Evolutionary conservation across 2,888 invertebrate species (phyloP).

Genomic region (Stenoptilia bipunctidactyla): DNA sequence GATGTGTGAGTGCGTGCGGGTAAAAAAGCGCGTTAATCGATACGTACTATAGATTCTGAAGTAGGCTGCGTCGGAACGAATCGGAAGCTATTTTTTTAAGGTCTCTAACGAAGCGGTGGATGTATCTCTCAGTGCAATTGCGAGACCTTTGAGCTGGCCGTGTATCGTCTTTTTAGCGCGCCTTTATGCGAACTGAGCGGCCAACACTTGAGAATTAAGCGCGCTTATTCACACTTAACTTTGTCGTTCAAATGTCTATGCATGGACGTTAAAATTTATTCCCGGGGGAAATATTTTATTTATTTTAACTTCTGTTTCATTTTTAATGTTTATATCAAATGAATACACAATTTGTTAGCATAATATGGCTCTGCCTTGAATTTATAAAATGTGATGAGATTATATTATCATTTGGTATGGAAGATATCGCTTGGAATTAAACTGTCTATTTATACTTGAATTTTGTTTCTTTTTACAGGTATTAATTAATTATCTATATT

Average conservation of each 20-base stretch:
- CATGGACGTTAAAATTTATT: no score
- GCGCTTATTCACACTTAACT: conserved; percentile 52
- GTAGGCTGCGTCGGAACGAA: conserved; percentile 54
- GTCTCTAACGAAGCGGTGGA: conserved; percentile 54
- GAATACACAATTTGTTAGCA: no score
- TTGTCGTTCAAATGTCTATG: background rate
- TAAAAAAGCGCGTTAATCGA: conserved; percentile 48
- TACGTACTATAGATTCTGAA: conserved; percentile 69
- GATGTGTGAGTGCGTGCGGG: conserved; percentile 66
- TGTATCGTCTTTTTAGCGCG: conserved; percentile 31
- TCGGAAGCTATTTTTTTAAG: conserved; percentile 40
- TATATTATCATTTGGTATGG: no score
- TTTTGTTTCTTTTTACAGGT: no score
- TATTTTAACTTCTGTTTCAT: no score
- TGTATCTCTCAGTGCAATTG: conserved; percentile 49
- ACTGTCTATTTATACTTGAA: no score
- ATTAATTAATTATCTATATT: no score
- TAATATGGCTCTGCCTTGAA: no score
- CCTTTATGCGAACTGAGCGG: conserved; percentile 27
- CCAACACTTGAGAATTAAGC: conserved; percentile 50
- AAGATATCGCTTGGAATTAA: no score
- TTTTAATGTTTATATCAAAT: no score
- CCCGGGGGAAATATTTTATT: no score
- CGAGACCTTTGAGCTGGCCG: conserved; percentile 37
- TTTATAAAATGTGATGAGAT: no score